A percentile compares a stretch with the other conserved stretches of the same genome.
Evolutionary conservation across 1,140 invertebrate species (phyloP).

Genomic region (Drosophila tsacasi): DNA sequence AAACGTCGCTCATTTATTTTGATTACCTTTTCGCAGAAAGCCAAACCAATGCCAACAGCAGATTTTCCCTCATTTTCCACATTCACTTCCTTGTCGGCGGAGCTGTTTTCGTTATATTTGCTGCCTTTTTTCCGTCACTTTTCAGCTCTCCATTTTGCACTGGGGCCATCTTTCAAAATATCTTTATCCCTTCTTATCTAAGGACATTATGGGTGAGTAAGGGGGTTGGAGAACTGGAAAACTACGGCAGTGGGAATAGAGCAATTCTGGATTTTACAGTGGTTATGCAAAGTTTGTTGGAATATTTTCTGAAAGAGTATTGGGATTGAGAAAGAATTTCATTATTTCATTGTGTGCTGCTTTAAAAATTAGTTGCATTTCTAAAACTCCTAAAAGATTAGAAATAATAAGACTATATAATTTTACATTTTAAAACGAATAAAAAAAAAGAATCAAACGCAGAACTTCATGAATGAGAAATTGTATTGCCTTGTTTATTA

Average conservation of each 20-base stretch:
- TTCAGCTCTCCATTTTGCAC: conserved; percentile 21
- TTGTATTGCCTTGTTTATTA: too few species aligned
- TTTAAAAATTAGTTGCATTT: not conserved
- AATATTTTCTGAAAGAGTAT: not conserved
- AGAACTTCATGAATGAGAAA: too few species aligned
- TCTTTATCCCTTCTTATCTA: conserved; percentile 30
- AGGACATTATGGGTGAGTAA: not conserved
- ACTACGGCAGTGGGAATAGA: conserved; percentile 35
- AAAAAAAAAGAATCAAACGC: not conserved
- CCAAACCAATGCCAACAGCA: conserved; percentile 53
- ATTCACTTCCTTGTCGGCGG: conserved; percentile 25
- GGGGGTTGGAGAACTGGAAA: conserved; percentile 1
- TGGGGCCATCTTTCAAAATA: conserved; percentile 39
- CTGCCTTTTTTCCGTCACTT: conserved; percentile 7
- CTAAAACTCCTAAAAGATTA: not conserved
- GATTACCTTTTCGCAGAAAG: conserved; percentile 72
- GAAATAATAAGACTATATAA: not conserved
- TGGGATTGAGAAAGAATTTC: not conserved
- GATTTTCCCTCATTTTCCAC: conserved; percentile 36
- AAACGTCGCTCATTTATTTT: conserved; percentile 83
- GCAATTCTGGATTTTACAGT: conserved; percentile 19
- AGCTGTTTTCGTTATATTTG: conserved; percentile 21
- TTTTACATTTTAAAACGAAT: not conserved
- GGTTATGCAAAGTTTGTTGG: not conserved
- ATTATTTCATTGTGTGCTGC: too few species aligned